Conservation (phyloP, 2,113 vertebrate genomes). For the Scatophagus argus region DNA sequence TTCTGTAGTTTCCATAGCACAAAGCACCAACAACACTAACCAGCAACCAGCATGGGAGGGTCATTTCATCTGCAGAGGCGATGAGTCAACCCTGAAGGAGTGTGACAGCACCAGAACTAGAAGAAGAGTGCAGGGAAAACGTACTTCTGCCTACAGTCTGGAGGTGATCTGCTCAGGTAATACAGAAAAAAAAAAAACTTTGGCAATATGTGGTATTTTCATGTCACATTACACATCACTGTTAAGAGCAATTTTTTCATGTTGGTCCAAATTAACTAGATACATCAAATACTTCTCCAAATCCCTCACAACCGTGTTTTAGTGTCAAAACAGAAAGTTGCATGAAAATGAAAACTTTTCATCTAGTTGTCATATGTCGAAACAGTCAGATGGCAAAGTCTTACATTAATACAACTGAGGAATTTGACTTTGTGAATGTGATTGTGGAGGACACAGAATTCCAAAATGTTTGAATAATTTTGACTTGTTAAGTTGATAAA, state of each 20-base stretch:
- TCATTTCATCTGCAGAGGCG: background rate
- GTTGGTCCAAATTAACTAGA: background rate
- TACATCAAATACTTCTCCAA: background rate
- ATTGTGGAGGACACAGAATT: too few relatives aligned
- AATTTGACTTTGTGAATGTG: too few relatives aligned
- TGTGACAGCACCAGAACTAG: background rate
- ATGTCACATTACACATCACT: background rate
- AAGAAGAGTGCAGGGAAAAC: background rate
- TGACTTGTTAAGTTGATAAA: too few relatives aligned
- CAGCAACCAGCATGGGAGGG: background rate
- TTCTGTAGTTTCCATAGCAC: background rate
- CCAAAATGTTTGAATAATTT: too few relatives aligned
- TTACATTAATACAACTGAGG: too few relatives aligned
- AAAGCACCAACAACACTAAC: background rate
- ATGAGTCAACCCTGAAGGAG: background rate
- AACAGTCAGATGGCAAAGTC: too few relatives aligned
- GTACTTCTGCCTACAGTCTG: background rate
- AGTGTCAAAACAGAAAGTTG: background rate
- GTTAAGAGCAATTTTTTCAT: too few relatives aligned
- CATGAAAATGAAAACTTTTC: too few relatives aligned
- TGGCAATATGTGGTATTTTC: background rate
- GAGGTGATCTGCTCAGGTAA: conserved; percentile 32
- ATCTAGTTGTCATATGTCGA: too few relatives aligned
- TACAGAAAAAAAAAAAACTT: background rate
- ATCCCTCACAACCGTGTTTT: background rate